A percentile compares a stretch with the other conserved stretches of the same genome.
Evolutionary conservation across 2,113 vertebrate species (phyloP).

Genomic region (Tenebrosternarchus preto): DNA sequence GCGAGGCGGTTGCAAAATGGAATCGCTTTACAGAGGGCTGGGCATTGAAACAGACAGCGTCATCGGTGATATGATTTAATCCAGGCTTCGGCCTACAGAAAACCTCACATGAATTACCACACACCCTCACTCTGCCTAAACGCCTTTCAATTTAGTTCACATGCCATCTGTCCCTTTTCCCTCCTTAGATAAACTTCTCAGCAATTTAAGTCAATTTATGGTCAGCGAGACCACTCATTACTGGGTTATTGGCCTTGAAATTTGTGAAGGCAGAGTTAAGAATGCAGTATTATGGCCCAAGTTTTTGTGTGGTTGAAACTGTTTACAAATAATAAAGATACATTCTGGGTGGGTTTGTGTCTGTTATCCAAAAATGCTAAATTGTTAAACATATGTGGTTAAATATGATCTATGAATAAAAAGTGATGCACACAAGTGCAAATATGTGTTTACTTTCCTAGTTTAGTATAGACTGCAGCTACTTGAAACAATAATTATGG

Average conservation of each 20-base stretch:
- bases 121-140: slow-evolving; percentile 44
- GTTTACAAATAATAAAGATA: background rate
- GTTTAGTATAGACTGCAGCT: background rate
- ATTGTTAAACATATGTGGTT: background rate
- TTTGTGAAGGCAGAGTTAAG: background rate
- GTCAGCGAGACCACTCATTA: slow-evolving; percentile 17
- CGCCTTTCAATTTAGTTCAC: slow-evolving; percentile 25
- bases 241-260: slow-evolving; percentile 6
- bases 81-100: slow-evolving; percentile 56
- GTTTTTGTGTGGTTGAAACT: background rate
- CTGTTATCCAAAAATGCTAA: background rate
- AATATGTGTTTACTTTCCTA: background rate
- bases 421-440: background rate
- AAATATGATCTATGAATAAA: background rate
- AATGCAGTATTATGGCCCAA: background rate
- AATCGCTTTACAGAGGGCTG: slow-evolving; percentile 47
- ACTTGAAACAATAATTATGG: background rate
- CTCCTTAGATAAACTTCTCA: slow-evolving; percentile 13
- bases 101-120: slow-evolving; percentile 61
- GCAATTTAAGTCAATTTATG: slow-evolving; percentile 30
- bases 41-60: slow-evolving; percentile 54
- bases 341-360: background rate
- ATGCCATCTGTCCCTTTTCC: slow-evolving; percentile 10
- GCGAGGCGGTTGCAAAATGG: background rate
- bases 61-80: slow-evolving; percentile 68